Evolutionary conservation across 2,797 vertebrate genomes (phyloP).

Genomic region (Enteromius fasciolatus): DNA sequence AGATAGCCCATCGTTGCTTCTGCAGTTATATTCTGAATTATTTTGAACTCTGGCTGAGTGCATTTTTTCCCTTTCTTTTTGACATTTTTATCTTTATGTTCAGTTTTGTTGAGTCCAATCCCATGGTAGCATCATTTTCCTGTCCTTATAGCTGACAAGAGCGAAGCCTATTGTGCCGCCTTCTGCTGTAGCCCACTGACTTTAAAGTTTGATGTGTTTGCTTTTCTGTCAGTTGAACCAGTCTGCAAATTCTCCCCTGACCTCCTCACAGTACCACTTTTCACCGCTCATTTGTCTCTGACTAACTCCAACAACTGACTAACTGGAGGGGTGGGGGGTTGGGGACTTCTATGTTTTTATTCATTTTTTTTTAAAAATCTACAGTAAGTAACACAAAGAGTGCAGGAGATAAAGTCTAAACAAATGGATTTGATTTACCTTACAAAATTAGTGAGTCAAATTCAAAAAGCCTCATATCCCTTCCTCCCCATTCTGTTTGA

Average conservation of each 20-base stretch:
- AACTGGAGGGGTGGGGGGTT: no score
- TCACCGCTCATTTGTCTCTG: not conserved
- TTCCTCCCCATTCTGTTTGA: not conserved
- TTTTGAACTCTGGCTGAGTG: not conserved
- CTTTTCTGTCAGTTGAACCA: conserved; percentile 22
- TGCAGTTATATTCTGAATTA: not conserved
- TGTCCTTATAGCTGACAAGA: not conserved
- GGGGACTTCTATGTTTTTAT: not conserved
- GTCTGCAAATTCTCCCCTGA: conserved; percentile 9
- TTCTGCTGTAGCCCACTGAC: not conserved
- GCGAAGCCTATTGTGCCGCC: not conserved
- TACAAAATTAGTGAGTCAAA: not conserved
- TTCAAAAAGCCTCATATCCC: not conserved
- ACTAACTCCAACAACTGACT: not conserved
- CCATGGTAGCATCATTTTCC: not conserved
- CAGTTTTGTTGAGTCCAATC: not conserved
- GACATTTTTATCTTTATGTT: not conserved
- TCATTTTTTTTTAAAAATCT: not conserved
- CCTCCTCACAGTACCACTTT: not conserved
- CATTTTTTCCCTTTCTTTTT: no score
- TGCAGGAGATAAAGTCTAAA: no score
- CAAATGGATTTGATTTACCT: not conserved
- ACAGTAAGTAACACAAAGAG: no score
- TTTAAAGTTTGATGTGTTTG: not conserved
- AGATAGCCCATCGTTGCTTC: not conserved